Conservation (phyloP, 1,140 invertebrate genomes). For the Calosoma granatense region DNA sequence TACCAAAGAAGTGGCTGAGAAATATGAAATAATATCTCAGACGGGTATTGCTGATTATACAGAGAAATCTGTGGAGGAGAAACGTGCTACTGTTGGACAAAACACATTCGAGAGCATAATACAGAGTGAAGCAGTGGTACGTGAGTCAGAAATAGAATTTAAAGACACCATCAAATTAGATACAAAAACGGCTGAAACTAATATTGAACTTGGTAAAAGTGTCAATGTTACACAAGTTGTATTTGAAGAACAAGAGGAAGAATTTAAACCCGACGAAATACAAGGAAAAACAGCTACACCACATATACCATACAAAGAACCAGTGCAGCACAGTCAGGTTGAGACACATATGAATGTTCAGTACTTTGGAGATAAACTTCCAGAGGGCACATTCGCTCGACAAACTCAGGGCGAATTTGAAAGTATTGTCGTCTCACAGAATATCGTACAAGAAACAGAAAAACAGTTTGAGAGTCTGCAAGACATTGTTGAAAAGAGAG, state of each 20-base stretch:
- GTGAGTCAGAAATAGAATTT: slow-evolving; percentile 41
- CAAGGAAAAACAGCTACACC: slow-evolving; percentile 14
- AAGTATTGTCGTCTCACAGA: slow-evolving; percentile 36
- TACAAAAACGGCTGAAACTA: slow-evolving; percentile 33
- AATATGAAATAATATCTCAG: slow-evolving; percentile 34
- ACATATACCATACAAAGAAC: slow-evolving; percentile 10
- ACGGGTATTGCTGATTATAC: slow-evolving; percentile 29
- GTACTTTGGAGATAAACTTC: neutral
- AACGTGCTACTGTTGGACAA: slow-evolving; percentile 35
- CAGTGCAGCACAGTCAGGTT: slow-evolving; percentile 15
- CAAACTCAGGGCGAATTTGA: slow-evolving; percentile 34
- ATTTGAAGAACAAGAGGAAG: slow-evolving; percentile 38
- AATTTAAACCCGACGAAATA: slow-evolving; percentile 14
- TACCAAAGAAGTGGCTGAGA: slow-evolving; percentile 36
- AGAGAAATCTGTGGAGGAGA: slow-evolving; percentile 21
- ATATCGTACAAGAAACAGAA: slow-evolving; percentile 38
- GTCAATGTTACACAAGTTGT: slow-evolving; percentile 37
- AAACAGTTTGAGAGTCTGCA: slow-evolving; percentile 18
- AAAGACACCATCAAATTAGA: slow-evolving; percentile 26
- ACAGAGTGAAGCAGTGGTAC: slow-evolving; percentile 36
- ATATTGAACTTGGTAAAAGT: slow-evolving; percentile 34
- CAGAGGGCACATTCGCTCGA: slow-evolving; percentile 14
- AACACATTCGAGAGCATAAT: slow-evolving; percentile 40
- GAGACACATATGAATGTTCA: slow-evolving; percentile 14
- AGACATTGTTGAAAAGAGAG: slow-evolving; percentile 18